Conservation (phyloP, 1,140 invertebrate species). For the Drosophila parvula region DNA sequence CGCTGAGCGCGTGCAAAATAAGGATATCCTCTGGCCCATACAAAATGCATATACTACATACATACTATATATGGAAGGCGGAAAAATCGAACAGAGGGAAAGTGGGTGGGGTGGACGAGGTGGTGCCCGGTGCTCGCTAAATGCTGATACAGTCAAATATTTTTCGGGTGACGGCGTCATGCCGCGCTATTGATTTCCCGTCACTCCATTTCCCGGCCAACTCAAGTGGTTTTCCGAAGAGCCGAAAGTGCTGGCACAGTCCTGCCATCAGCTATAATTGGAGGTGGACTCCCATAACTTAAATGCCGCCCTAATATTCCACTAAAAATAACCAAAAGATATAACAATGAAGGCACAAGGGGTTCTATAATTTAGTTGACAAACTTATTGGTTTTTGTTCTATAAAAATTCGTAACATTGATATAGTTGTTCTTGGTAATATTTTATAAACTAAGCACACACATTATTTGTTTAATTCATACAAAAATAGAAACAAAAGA, state of each 20-base stretch:
- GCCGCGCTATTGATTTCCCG: conserved; percentile 64
- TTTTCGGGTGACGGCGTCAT: conserved; percentile 16
- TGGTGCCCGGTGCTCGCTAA: conserved; percentile 30
- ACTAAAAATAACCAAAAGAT: too few relatives aligned
- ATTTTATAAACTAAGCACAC: too few relatives aligned
- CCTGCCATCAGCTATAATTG: conserved; percentile 12
- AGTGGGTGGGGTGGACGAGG: not conserved
- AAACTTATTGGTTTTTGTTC: too few relatives aligned
- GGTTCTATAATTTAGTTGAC: too few relatives aligned
- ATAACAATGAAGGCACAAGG: too few relatives aligned
- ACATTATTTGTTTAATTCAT: too few relatives aligned
- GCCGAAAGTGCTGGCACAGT: not conserved
- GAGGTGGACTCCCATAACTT: not conserved
- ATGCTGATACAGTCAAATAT: conserved; percentile 18
- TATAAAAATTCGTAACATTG: too few relatives aligned
- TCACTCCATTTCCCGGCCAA: conserved; percentile 34
- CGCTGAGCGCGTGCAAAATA: conserved; percentile 46
- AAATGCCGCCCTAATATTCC: not conserved
- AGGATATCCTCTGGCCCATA: not conserved
- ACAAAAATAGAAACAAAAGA: too few relatives aligned
- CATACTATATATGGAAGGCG: conserved; percentile 22
- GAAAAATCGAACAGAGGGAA: conserved; percentile 14
- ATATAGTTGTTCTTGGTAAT: too few relatives aligned
- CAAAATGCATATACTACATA: not conserved
- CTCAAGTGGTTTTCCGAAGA: conserved; percentile 34